Conservation (phyloP, 1,140 invertebrate genomes). For the Acromyrmex heyeri region DNA sequence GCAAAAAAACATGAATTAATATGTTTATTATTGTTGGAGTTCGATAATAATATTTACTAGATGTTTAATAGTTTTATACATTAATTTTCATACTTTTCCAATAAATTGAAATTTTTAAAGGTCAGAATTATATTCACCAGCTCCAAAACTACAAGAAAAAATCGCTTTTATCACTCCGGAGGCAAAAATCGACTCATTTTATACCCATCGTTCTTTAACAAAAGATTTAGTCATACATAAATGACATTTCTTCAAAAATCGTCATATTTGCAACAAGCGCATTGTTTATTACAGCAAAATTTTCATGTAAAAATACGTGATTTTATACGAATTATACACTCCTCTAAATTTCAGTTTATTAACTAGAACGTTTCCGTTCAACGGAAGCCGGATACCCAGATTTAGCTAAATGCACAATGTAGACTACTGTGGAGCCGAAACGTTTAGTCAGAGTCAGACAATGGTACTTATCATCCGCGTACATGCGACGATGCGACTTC, state of each 20-base stretch:
- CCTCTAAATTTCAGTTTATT: conserved; percentile 4
- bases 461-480: conserved; percentile 25
- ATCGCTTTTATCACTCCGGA: no score
- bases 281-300: no score
- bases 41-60: no score
- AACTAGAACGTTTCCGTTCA: conserved; percentile 20
- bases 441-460: conserved; percentile 34
- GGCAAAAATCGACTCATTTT: no score
- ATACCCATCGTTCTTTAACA: neutral
- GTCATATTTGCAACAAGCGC: neutral
- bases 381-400: neutral
- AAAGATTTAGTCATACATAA: neutral
- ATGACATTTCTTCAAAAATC: neutral
- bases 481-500: conserved; percentile 12
- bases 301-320: neutral
- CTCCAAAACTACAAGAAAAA: no score
- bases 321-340: neutral
- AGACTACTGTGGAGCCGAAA: conserved; percentile 1
- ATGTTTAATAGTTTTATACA: no score
- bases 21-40: no score
- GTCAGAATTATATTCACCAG: no score
- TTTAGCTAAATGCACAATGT: neutral
- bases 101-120: no score
- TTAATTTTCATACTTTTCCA: no score
- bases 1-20: no score